Percentiles rank a stretch among this genome's conserved stretches.
Conservation (phyloP, 2,113 vertebrate genomes). For the Cyphomyrus plagiostoma region DNA sequence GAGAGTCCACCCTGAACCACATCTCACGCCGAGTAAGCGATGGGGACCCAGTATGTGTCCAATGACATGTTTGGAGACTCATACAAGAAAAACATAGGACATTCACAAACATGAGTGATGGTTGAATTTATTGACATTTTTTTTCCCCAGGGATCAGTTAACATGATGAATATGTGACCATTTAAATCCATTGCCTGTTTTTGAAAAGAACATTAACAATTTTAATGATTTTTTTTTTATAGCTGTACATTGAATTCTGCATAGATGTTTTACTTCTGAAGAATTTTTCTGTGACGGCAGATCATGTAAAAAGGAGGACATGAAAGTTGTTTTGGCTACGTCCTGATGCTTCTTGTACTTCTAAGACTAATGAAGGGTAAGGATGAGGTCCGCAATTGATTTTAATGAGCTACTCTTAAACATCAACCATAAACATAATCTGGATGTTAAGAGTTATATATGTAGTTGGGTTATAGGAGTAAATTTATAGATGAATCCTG, state of each 20-base stretch:
- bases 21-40: neutral
- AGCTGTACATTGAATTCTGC: conserved; percentile 8
- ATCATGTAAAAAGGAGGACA: neutral
- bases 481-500: conserved; percentile 10
- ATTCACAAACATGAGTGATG: neutral
- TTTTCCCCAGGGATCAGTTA: neutral
- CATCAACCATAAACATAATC: neutral
- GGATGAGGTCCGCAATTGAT: neutral
- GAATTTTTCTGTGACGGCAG: conserved; percentile 1
- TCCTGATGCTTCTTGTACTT: neutral
- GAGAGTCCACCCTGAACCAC: neutral
- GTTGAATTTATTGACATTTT: neutral
- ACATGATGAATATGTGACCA: neutral
- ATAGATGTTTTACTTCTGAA: conserved; percentile 17
- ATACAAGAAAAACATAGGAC: neutral
- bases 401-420: conserved; percentile 1
- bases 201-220: neutral
- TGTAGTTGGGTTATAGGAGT: neutral
- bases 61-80: neutral
- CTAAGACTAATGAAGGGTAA: neutral
- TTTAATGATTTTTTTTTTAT: conserved; percentile 23
- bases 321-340: neutral
- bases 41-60: neutral
- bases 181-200: neutral
- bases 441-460: neutral